A percentile compares a stretch with the other conserved stretches of the same genome.
Evolutionary conservation across 2,113 vertebrate species (phyloP).

Genomic region (Ceyx margarethae): DNA sequence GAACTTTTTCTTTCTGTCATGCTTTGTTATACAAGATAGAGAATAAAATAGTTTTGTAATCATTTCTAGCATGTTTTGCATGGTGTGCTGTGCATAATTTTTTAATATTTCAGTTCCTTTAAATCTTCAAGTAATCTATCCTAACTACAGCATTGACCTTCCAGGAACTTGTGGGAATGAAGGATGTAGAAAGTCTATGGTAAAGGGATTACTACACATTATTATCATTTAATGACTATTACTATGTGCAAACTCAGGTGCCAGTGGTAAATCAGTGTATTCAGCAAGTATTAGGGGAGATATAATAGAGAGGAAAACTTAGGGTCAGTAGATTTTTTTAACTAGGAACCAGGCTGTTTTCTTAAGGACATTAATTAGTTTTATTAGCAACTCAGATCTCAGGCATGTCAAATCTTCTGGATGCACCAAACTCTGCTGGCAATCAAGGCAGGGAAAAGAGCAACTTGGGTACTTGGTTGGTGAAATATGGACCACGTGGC

Average conservation of each 20-base stretch:
- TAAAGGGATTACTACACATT: constrained; percentile 29
- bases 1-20: not conserved
- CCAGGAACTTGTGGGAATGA: constrained; percentile 8
- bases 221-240: not conserved
- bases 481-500: not conserved
- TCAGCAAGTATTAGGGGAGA: not conserved
- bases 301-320: not conserved
- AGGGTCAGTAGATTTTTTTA: not conserved
- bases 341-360: not conserved
- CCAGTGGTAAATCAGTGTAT: not conserved
- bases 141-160: not conserved
- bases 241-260: constrained; percentile 1
- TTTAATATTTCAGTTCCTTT: constrained; percentile 23
- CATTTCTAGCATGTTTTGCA: not conserved
- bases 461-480: not conserved
- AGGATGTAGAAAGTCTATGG: constrained; percentile 14
- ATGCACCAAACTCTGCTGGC: not conserved
- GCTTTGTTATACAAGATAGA: not conserved
- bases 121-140: constrained; percentile 1
- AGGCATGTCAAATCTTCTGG: not conserved
- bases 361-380: not conserved
- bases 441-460: not conserved
- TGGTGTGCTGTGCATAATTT: not conserved
- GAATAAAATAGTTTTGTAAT: constrained; percentile 10
- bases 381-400: not conserved